These are phyloP conservation scores for Orchestes rusci DNA, from an alignment of 2,888 invertebrate species.

Conservation along the genomic window DNA sequence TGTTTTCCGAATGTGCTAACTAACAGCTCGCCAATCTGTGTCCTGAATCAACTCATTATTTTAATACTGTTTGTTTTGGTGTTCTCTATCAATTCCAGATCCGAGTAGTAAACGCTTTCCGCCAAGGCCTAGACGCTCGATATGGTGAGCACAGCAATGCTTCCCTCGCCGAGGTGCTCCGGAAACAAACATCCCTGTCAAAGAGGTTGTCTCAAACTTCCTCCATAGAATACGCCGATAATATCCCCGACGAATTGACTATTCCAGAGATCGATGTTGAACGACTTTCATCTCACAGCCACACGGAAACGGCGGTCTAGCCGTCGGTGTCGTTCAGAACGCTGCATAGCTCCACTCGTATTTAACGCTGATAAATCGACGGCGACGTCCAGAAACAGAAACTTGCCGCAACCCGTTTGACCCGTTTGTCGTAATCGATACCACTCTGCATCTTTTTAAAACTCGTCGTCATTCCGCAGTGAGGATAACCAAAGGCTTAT, in stretches of 20 bases:
- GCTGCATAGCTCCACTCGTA: slow-evolving; percentile 24
- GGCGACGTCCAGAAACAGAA: slow-evolving; percentile 18
- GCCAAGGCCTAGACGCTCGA: slow-evolving; percentile 96
- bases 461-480: slow-evolving; percentile 11
- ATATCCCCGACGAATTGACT: slow-evolving; percentile 79
- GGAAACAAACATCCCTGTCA: slow-evolving; percentile 87
- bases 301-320: slow-evolving; percentile 92
- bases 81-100: slow-evolving; percentile 70
- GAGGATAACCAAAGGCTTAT: slow-evolving; percentile 5
- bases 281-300: slow-evolving; percentile 86
- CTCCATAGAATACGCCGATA: slow-evolving; percentile 87
- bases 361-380: slow-evolving; percentile 17
- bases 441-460: slow-evolving; percentile 13
- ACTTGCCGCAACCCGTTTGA: slow-evolving; percentile 11
- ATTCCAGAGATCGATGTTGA: slow-evolving; percentile 90
- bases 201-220: slow-evolving; percentile 88
- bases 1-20: slow-evolving; percentile 43
- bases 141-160: slow-evolving; percentile 88
- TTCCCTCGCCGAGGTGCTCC: slow-evolving; percentile 86
- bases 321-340: slow-evolving; percentile 32
- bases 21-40: slow-evolving; percentile 39
- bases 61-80: slow-evolving; percentile 47
- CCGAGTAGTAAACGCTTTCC: slow-evolving; percentile 99
- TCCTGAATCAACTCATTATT: slow-evolving; percentile 42
- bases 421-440: slow-evolving; percentile 15